Conservation (phyloP, 1,140 invertebrate species). For the Dinoponera quadriceps region DNA sequence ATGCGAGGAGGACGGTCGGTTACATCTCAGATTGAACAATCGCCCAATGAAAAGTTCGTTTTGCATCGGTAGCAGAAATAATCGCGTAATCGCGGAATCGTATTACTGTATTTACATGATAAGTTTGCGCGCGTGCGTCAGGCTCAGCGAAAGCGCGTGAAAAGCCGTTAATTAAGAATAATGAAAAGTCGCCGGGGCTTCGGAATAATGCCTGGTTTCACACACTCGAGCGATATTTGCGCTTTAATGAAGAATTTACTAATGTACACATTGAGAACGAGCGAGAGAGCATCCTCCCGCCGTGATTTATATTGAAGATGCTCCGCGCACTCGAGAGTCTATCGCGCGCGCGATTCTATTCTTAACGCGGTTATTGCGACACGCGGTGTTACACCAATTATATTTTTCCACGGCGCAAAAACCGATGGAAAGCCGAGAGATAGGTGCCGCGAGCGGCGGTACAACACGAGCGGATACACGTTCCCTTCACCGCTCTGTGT, state of each 20-base stretch:
- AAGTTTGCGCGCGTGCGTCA: no score
- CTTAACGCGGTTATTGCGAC: not conserved
- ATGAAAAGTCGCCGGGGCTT: not conserved
- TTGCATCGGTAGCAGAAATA: conserved; percentile 8
- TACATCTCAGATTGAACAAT: conserved; percentile 6
- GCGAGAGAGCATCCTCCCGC: no score
- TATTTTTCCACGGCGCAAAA: not conserved
- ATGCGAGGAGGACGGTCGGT: conserved; percentile 2
- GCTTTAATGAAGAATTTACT: not conserved
- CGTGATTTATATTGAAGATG: conserved; percentile 5
- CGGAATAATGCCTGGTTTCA: not conserved
- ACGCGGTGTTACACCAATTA: not conserved
- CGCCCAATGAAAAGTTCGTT: conserved; percentile 26
- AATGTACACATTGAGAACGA: not conserved
- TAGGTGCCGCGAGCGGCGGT: not conserved
- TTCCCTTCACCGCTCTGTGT: conserved; percentile 34
- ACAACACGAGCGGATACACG: conserved; percentile 20
- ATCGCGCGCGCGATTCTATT: not conserved
- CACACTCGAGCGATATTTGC: not conserved
- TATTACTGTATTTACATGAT: not conserved
- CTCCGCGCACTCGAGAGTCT: not conserved
- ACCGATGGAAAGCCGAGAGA: not conserved
- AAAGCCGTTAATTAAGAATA: not conserved
- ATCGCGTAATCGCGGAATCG: conserved; percentile 8
- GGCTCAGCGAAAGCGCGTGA: not conserved